Base-by-base conservation (phyloP, 2,113 vertebrate species). In the Triplophysa siluroides region DNA sequence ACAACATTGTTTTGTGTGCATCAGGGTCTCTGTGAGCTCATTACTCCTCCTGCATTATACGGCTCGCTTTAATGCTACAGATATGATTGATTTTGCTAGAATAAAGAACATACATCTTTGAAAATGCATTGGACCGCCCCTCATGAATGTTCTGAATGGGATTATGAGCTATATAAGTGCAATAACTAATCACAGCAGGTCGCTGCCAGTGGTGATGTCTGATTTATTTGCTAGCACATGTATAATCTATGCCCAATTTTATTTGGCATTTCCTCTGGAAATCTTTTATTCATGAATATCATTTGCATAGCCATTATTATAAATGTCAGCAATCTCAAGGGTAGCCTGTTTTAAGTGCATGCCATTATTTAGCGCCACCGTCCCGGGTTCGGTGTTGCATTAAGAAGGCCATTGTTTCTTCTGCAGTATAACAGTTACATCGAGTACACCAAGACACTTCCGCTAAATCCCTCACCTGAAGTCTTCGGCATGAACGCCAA, bases 401-500 rank as follows among this genome's bases (percentile, higher is more conserved):
- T 67, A 81, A 76, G 23, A 72, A 78, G 24, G 38, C 54, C 67
- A 58, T 64, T 50, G 4, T 77, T 81, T 69, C 54, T 83, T 76
- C 83, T 85, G 13, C 90, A 96, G 94, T 87, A 94, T 85, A 88
- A 90, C 81, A 94, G 92, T 85, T 95, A 94, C 86, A 92, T 93
- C 0, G 93, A 95, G 8, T 95, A 95, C 73, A 95, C 94, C 33
- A 95, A 95, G 89, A 88, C 86, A 0, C 90, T 96, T 83, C 95
- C 95, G 1, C 88, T 95, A 86, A 96, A 92, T 82, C 92, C 94
- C 0, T 92, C 92, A 0, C 94, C 95, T 0, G 95, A 97, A 82
- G 89, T 96, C 73, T 96, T 94, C 79, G 94, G 94, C 63, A 96
- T 95, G 95, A 95, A 96, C 0, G 83, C 93, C 86, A 96, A 96